phyloP scores from a whole-genome alignment of 23 tunicate species.

The Oikopleura dioica region DNA sequence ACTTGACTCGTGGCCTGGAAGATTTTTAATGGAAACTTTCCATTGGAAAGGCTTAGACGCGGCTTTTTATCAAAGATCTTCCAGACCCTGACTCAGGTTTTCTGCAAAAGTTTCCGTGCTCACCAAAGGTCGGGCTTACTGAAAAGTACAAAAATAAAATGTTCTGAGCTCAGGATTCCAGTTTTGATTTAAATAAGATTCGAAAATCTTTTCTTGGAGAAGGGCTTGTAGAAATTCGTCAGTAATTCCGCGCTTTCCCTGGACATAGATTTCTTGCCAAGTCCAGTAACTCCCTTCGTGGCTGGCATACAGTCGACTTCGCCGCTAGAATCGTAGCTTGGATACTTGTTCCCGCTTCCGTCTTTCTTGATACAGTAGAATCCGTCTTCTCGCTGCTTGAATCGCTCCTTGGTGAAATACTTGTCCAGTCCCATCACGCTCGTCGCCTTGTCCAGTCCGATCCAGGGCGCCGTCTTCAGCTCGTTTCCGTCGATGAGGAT shows the following conservation, averaged over 20 bases:
- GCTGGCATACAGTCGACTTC: background rate
- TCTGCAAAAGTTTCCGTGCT: too few relatives aligned
- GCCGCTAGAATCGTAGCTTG: background rate
- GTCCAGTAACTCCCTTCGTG: background rate
- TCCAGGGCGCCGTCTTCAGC: background rate
- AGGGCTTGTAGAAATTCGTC: background rate
- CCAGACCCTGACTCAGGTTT: too few relatives aligned
- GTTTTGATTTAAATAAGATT: too few relatives aligned
- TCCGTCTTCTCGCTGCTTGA: slow-evolving; percentile 1
- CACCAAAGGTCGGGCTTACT: too few relatives aligned
- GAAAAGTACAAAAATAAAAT: too few relatives aligned
- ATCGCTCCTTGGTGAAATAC: background rate
- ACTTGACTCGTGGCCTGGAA: too few relatives aligned
- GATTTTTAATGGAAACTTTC: too few relatives aligned
- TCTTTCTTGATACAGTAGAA: background rate
- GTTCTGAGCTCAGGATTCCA: too few relatives aligned
- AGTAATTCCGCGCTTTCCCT: background rate
- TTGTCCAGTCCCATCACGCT: background rate
- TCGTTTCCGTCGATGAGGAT: background rate
- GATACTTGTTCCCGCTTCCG: background rate
- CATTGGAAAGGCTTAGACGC: too few relatives aligned
- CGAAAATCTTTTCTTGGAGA: too few relatives aligned
- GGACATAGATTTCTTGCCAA: background rate
- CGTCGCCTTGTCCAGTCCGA: background rate
- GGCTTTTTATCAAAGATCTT: too few relatives aligned